These are phyloP conservation scores for Aromia moschata DNA, from an alignment of 2,888 invertebrate genomes.

Conservation along the genomic window DNA sequence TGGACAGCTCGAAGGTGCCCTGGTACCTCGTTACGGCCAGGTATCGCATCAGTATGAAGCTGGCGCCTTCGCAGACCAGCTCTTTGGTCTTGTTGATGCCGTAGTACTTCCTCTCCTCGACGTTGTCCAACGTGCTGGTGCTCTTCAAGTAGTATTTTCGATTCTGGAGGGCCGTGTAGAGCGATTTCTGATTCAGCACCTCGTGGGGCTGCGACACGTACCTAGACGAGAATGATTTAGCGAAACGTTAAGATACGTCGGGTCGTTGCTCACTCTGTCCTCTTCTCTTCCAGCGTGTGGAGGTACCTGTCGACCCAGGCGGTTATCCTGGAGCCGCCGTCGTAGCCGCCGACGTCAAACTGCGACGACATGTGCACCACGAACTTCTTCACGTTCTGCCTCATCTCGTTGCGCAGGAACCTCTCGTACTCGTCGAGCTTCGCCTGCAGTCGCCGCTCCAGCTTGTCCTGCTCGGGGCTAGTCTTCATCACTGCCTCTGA, in stretches of 20 bases:
- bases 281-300: conserved; percentile 73
- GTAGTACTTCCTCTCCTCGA: conserved; percentile 66
- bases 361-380: conserved; percentile 70
- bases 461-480: conserved; percentile 36
- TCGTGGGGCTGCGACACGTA: conserved; percentile 62
- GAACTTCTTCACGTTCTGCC: conserved; percentile 65
- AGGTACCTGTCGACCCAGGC: conserved; percentile 69
- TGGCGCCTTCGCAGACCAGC: conserved; percentile 71
- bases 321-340: conserved; percentile 69
- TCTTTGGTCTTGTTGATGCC: conserved; percentile 64
- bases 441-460: conserved; percentile 44
- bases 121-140: conserved; percentile 62
- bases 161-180: conserved; percentile 67
- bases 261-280: conserved; percentile 63
- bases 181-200: conserved; percentile 64
- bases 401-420: conserved; percentile 47
- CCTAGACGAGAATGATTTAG: background rate
- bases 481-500: conserved; percentile 13
- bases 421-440: conserved; percentile 48
- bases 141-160: conserved; percentile 68
- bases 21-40: conserved; percentile 66
- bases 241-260: background rate
- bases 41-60: conserved; percentile 70
- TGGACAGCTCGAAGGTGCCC: conserved; percentile 67
- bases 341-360: conserved; percentile 67